Evolutionary conservation across 2,113 vertebrate genomes (phyloP), one percentile per base, ranked within the genome.

Genomic region (Ursus arctos): DNA sequence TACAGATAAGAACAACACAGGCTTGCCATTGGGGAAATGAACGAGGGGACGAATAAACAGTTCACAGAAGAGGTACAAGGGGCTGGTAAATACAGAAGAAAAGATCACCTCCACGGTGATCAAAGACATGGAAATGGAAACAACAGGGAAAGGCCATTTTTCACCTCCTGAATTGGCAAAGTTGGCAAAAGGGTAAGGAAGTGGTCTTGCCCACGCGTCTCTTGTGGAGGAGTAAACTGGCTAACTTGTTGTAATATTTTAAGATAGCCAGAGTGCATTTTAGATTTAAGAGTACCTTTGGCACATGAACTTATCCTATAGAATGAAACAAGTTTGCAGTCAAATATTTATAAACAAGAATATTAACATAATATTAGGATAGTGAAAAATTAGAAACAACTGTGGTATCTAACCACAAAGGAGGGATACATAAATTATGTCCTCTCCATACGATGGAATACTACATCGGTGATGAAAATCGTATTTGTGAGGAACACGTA

Each of bases 41-140:
- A n/a, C 43, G 49, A 93, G 51, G 36, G 12, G 15, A 49, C 49
- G 21, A 63, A 95, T n/a, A 82, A 96, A 67, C 40, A 95, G 83
- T 69, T 72, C 84, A 65, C 67, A 36, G 79, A 77, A 88, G 76
- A 92, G 83, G 36, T 65, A 65, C 55, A 61, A 90, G 74, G 24
- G 76, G 57, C 28, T 88, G 31, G 86, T 93, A 80, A 96, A 90
- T 10, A 24, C 8, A 11, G 76, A 79, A 88, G 82, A 91, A 96
- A 97, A 88, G 36, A 71, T 65, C 69, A 71, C 36, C 55, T 84
- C n/a, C 0, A 43, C 57, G 33, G 87, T 40, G 96, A 97, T 97
- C 97, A 98, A 97, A 98, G 95, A 19, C 57, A 97, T 88, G 95
- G 65, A 97, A 96, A 97, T 97, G 76, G n/a, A 86, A 82, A 36